Base-by-base conservation (phyloP, 2,113 vertebrate genomes). In the Gavialis gangeticus region DNA sequence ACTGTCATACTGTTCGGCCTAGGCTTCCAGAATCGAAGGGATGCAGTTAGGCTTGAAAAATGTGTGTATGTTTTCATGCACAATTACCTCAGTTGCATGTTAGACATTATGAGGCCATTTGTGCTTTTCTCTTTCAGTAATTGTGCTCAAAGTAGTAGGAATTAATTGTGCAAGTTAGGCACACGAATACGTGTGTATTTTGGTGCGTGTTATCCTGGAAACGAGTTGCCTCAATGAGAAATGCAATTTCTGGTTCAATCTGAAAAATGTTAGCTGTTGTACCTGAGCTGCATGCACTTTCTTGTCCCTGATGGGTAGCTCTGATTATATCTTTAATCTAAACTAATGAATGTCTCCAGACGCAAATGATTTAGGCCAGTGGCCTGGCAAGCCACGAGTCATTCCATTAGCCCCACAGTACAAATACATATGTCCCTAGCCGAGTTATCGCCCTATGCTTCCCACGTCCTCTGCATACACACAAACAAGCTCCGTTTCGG, bases 281-380 rank as follows among this genome's bases (percentile, higher is more conserved):
- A 85, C 87, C 85, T 94, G 82, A 92, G 78, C 90, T 84, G 78
- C 56, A 34, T 82, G 60, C 89, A 95, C 46, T 91, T 92, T 75
- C 85, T 92, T 96, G 37, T 97, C 95, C 92, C 89, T 94, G 93
- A 75, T 94, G 88, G 86, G 79, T 96, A 94, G 92, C 85, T 92
- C 90, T 78, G 96, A 95, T 94, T 95, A 90, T 96, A 94, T 88
- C 89, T 94, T 83, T 92, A 96, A 96, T 84, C 66, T 89, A 94
- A 88, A 80, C 86, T 92, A 91, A 85, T 95, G 82, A 91, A 85
- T 96, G 82, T 94, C 89, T 96, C 84, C 46, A 85, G 75, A 88
- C 95, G 91, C 86, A 69, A 88, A 93, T 97, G 95, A 95, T 94
- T 95, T 95, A 96, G 75, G 82, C 73, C 77, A n/a, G 58, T 96